Conservation (phyloP, 2,113 vertebrate species). For the Raja brachyura region DNA sequence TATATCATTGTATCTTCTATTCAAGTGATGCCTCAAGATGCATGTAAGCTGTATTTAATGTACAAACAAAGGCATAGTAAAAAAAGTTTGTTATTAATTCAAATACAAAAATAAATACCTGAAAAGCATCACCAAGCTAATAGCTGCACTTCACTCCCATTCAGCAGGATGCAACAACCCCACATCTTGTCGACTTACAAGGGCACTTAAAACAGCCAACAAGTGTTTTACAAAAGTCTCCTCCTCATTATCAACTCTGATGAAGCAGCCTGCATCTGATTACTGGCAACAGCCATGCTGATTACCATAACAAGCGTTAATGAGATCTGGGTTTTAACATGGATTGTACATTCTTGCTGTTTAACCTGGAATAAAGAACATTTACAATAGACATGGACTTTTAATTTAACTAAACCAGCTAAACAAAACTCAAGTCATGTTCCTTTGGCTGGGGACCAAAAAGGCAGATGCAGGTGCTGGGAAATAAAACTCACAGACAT, state of each 20-base stretch:
- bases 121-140: slow-evolving; percentile 42
- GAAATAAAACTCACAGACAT: slow-evolving; percentile 30
- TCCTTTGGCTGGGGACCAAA: slow-evolving; percentile 45
- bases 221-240: slow-evolving; percentile 53
- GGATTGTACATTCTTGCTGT: slow-evolving; percentile 45
- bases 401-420: slow-evolving; percentile 12
- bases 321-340: slow-evolving; percentile 18
- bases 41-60: neutral
- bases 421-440: slow-evolving; percentile 42
- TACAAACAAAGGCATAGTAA: neutral
- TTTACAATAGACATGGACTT: slow-evolving; percentile 21
- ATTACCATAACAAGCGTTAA: slow-evolving; percentile 53
- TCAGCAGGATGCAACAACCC: slow-evolving; percentile 45
- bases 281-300: slow-evolving; percentile 34
- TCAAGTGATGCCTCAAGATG: neutral
- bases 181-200: slow-evolving; percentile 52
- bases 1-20: neutral
- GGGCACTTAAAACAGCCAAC: slow-evolving; percentile 49
- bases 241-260: slow-evolving; percentile 46
- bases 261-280: slow-evolving; percentile 50
- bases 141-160: slow-evolving; percentile 48
- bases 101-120: neutral
- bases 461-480: slow-evolving; percentile 49
- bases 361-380: neutral
- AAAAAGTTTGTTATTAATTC: neutral